These are phyloP conservation scores for Acrocyrtus sp. DNA, from an alignment of 2,888 invertebrate genomes.

Conservation along the genomic window DNA sequence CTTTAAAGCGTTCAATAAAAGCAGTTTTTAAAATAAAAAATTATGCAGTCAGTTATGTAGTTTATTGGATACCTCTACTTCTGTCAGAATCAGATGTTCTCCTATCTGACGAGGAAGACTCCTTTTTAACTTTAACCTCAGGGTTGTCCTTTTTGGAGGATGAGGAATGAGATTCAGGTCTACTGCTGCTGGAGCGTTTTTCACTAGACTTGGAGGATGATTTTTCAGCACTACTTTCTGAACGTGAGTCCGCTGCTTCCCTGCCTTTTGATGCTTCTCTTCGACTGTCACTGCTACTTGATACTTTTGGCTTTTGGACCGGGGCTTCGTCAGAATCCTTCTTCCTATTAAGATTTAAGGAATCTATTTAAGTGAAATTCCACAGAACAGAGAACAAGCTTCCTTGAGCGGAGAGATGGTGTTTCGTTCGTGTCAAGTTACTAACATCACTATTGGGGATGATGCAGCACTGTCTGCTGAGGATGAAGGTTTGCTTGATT, in stretches of 20 bases:
- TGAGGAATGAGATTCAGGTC: slow-evolving; percentile 36
- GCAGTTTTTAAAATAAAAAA: too few relatives aligned
- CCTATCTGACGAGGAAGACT: slow-evolving; percentile 31
- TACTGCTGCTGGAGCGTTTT: slow-evolving; percentile 32
- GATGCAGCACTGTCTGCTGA: slow-evolving; percentile 32
- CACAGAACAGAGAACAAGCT: not conserved
- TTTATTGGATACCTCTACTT: slow-evolving; percentile 40
- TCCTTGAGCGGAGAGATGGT: not conserved
- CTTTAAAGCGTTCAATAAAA: too few relatives aligned
- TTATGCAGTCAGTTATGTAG: too few relatives aligned
- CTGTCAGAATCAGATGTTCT: slow-evolving; percentile 34
- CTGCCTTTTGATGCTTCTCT: slow-evolving; percentile 29
- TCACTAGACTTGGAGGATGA: slow-evolving; percentile 35
- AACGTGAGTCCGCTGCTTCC: slow-evolving; percentile 27
- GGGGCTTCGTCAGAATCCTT: not conserved
- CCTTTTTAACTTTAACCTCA: slow-evolving; percentile 31
- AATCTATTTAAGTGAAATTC: not conserved
- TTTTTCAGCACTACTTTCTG: slow-evolving; percentile 3
- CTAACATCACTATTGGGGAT: slow-evolving; percentile 40
- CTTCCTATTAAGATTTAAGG: too few relatives aligned
- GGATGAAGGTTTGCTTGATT: not conserved
- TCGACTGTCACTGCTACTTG: slow-evolving; percentile 33
- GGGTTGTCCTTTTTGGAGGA: slow-evolving; percentile 25
- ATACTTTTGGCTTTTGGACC: slow-evolving; percentile 15
- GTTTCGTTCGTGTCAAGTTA: not conserved